Percentiles rank a stretch among this genome's conserved stretches.
Evolutionary conservation across 1,140 invertebrate species (phyloP).

Genomic region (Zophobas atratus): DNA sequence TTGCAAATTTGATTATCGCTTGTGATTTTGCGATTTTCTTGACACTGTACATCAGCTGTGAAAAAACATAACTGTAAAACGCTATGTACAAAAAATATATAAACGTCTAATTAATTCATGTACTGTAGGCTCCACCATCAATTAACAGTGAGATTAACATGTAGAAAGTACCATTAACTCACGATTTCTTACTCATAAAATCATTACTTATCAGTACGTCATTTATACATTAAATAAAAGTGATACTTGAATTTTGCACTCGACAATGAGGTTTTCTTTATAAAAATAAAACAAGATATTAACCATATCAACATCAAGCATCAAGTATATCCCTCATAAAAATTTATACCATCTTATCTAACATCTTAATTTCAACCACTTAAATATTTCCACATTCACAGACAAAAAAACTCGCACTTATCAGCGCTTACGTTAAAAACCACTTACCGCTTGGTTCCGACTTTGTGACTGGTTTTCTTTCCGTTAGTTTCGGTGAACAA

Average conservation of each 20-base stretch:
- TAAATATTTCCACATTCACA: not conserved
- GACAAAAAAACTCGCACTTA: constrained; percentile 9
- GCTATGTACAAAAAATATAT: not conserved
- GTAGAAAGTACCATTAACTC: too few species aligned
- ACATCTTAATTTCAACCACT: not conserved
- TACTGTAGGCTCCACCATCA: too few species aligned
- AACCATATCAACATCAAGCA: too few species aligned
- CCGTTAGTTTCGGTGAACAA: constrained; percentile 74
- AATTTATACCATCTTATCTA: not conserved
- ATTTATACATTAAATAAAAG: too few species aligned
- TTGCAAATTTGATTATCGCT: not conserved
- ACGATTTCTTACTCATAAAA: too few species aligned
- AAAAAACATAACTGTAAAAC: not conserved
- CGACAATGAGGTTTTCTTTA: too few species aligned
- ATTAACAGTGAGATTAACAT: too few species aligned
- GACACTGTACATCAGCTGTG: not conserved
- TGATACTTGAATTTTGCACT: too few species aligned
- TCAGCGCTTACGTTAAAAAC: constrained; percentile 12
- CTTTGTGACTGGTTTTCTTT: constrained; percentile 68
- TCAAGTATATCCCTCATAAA: too few species aligned
- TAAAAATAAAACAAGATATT: too few species aligned
- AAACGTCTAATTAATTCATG: too few species aligned
- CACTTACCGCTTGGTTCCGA: constrained; percentile 64
- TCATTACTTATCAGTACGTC: too few species aligned
- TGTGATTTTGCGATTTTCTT: not conserved